phyloP scores from a whole-genome alignment of 2,797 vertebrate species.

The Notolabrus celidotus region DNA sequence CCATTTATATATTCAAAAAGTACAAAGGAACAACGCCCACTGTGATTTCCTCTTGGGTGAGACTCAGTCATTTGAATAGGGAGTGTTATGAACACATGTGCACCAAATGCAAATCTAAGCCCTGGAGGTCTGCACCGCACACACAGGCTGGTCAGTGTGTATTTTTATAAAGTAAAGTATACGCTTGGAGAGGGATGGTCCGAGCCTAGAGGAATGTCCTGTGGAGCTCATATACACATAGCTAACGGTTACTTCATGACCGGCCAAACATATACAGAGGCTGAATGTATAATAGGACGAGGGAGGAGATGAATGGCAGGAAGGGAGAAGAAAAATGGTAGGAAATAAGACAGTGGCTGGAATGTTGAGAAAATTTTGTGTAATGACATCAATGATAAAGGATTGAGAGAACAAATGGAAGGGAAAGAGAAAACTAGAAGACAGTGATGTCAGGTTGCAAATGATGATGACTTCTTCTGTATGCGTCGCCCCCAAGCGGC shows the following conservation, averaged over 20 bases:
- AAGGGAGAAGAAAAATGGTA: constrained; percentile 28
- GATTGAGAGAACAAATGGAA: not conserved
- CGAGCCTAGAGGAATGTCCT: constrained; percentile 61
- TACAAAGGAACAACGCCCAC: not conserved
- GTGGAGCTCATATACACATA: constrained; percentile 27
- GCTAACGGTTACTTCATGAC: not conserved
- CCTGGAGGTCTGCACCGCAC: constrained; percentile 51
- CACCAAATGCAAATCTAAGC: constrained; percentile 58
- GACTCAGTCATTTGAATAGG: constrained; percentile 32
- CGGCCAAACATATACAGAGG: constrained; percentile 26
- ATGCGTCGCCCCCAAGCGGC: too few species aligned
- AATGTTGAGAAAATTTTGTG: constrained; percentile 6
- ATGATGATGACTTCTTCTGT: not conserved
- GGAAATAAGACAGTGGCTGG: constrained; percentile 15
- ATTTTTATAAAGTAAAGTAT: constrained; percentile 75
- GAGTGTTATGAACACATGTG: constrained; percentile 49
- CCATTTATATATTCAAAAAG: not conserved
- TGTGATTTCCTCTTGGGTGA: constrained; percentile 6
- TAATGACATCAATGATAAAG: constrained; percentile 13
- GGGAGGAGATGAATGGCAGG: constrained; percentile 32
- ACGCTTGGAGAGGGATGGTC: constrained; percentile 54
- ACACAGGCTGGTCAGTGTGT: constrained; percentile 50
- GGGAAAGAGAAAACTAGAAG: not conserved
- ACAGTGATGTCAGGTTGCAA: not conserved
- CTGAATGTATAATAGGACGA: constrained; percentile 33